A percentile compares a stretch with the other conserved stretches of the same genome.
Conservation (phyloP, 2,113 vertebrate species). For the Brachyhypopomus occidentalis region DNA sequence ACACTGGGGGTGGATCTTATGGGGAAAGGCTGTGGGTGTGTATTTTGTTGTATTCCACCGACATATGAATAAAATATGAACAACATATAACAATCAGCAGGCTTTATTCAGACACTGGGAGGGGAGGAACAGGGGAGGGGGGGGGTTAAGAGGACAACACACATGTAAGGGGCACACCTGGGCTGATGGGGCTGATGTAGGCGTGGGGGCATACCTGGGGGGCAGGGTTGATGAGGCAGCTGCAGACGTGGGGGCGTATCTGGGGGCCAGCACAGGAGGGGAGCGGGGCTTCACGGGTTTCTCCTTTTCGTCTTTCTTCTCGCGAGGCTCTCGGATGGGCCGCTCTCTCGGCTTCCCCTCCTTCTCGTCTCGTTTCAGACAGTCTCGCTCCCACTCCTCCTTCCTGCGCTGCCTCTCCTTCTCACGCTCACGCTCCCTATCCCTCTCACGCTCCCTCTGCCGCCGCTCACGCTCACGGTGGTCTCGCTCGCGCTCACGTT, state of each 20-base stretch:
- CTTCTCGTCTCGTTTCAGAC: slow-evolving; percentile 87
- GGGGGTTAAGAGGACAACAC: no score
- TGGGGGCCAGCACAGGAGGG: slow-evolving; percentile 76
- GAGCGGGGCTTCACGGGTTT: slow-evolving; percentile 83
- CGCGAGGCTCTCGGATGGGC: slow-evolving; percentile 82
- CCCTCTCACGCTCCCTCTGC: slow-evolving; percentile 84
- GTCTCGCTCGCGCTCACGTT: slow-evolving; percentile 85
- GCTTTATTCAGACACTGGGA: no score
- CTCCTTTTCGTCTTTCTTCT: slow-evolving; percentile 93
- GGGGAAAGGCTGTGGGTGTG: no score
- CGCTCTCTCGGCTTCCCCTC: slow-evolving; percentile 83
- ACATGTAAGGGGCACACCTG: no score
- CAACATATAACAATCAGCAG: no score
- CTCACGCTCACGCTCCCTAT: slow-evolving; percentile 86
- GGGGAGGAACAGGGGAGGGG: no score
- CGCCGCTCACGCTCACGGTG: slow-evolving; percentile 77
- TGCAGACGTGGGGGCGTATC: slow-evolving; percentile 65
- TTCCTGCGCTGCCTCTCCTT: slow-evolving; percentile 87
- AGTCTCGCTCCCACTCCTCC: slow-evolving; percentile 87
- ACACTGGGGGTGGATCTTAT: no score
- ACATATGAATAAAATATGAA: no score
- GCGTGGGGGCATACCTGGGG: slow-evolving; percentile 69
- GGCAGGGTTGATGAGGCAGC: slow-evolving; percentile 42
- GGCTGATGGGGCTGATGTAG: no score
- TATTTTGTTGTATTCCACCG: no score